A percentile compares a stretch with the other conserved stretches of the same genome.
phyloP scores from a whole-genome alignment of 2,797 vertebrate species.

The Hemitrygon akajei region DNA sequence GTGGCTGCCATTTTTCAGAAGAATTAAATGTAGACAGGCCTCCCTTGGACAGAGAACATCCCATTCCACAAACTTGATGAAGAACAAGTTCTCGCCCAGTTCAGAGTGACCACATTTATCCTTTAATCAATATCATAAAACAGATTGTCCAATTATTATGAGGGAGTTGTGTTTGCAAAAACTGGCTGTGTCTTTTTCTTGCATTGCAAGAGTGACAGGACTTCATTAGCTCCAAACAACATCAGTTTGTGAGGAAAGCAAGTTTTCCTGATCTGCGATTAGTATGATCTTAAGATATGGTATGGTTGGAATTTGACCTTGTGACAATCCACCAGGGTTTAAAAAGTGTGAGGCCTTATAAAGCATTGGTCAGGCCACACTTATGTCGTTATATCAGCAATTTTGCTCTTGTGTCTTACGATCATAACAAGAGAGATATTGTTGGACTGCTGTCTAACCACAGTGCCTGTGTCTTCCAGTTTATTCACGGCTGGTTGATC shows the following conservation, averaged over 20 bases:
- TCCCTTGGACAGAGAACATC: no score
- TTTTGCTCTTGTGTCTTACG: no score
- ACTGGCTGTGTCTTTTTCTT: background rate
- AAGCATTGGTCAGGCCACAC: no score
- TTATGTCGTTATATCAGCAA: no score
- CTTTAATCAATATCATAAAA: background rate
- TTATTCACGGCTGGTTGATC: slow-evolving; percentile 95
- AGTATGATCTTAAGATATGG: background rate
- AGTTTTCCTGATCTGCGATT: background rate
- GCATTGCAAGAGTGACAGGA: background rate
- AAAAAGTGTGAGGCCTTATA: background rate
- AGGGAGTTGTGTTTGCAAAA: background rate
- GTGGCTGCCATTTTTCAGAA: no score
- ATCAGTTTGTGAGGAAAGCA: background rate
- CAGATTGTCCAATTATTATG: background rate
- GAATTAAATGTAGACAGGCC: no score
- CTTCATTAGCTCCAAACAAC: background rate
- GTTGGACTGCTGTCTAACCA: background rate
- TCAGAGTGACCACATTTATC: background rate
- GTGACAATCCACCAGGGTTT: background rate
- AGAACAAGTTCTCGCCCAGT: background rate
- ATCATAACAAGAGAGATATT: background rate
- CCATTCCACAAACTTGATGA: no score
- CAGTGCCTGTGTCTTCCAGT: slow-evolving; percentile 55
- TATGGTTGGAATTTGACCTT: background rate